A percentile compares a stretch with the other conserved stretches of the same genome.
Conservation (phyloP, 2,113 vertebrate species). For the Lycaon pictus region DNA sequence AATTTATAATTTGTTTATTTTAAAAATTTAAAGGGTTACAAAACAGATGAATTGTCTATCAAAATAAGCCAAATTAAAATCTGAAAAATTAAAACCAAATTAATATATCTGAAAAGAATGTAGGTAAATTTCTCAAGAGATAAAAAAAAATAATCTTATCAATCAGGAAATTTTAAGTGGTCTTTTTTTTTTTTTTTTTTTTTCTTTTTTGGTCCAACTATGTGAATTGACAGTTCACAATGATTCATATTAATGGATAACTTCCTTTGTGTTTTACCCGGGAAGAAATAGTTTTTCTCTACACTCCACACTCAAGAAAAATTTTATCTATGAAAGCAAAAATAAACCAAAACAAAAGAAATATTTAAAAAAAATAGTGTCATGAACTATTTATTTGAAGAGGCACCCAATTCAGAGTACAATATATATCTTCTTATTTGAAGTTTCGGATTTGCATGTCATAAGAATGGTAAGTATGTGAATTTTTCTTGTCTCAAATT, state of each 20-base stretch:
- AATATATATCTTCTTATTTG: background rate
- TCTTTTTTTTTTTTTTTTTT: background rate
- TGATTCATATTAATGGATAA: background rate
- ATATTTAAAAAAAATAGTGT: slow-evolving; percentile 31
- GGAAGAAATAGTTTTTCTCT: background rate
- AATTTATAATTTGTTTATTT: background rate
- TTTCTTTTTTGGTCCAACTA: background rate
- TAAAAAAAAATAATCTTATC: background rate
- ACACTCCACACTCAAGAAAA: background rate
- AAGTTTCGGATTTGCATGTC: background rate
- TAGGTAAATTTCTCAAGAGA: background rate
- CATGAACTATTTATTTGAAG: background rate
- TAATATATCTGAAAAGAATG: background rate
- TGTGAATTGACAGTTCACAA: background rate
- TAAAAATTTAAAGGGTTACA: background rate
- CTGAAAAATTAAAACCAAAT: background rate
- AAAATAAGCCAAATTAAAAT: background rate
- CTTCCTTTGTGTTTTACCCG: background rate
- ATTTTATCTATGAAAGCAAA: background rate
- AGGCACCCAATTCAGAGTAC: background rate
- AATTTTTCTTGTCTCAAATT: slow-evolving; percentile 66
- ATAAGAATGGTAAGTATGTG: slow-evolving; percentile 49
- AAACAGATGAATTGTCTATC: background rate
- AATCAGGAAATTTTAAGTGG: background rate
- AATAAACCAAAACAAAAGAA: background rate